Percentiles rank a stretch among this genome's conserved stretches.
Conservation (phyloP, 2,888 invertebrate genomes). For the Capitulum mitella region DNA sequence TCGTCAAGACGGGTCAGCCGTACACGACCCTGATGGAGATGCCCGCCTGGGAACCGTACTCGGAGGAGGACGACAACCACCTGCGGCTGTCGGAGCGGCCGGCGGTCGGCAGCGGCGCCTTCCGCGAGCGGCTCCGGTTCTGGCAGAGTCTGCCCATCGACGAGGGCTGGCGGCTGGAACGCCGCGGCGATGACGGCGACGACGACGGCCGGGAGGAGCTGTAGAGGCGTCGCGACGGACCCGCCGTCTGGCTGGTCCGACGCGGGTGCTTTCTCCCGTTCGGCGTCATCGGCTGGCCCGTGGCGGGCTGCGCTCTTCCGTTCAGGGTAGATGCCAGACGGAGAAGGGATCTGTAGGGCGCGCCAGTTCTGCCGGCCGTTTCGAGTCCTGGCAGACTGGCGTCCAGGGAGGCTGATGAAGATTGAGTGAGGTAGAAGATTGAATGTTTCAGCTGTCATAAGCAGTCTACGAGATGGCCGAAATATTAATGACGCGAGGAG, state of each 20-base stretch:
- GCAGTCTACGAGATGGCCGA: too few relatives aligned
- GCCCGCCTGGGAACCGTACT: background rate
- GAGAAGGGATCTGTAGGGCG: too few relatives aligned
- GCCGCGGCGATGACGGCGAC: background rate
- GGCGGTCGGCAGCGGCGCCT: background rate
- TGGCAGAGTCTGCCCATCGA: conserved; percentile 22
- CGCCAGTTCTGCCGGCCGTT: too few relatives aligned
- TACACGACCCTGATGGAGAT: background rate
- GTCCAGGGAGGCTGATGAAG: too few relatives aligned
- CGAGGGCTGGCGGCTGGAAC: background rate
- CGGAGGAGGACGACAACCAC: background rate
- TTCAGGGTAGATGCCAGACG: too few relatives aligned
- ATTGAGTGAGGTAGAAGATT: too few relatives aligned
- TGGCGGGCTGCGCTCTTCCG: too few relatives aligned
- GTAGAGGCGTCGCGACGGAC: background rate
- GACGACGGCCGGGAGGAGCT: background rate
- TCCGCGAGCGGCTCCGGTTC: background rate
- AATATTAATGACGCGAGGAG: too few relatives aligned
- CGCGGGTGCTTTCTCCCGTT: too few relatives aligned
- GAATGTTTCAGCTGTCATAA: too few relatives aligned
- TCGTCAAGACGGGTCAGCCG: background rate
- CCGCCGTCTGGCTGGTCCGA: background rate
- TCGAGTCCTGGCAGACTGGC: too few relatives aligned
- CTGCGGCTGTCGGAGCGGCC: background rate
- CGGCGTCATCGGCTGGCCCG: too few relatives aligned